Evolutionary conservation across 2,888 invertebrate genomes (phyloP), one percentile per base, ranked within the genome.

Genomic region (Platycheirus albimanus): DNA sequence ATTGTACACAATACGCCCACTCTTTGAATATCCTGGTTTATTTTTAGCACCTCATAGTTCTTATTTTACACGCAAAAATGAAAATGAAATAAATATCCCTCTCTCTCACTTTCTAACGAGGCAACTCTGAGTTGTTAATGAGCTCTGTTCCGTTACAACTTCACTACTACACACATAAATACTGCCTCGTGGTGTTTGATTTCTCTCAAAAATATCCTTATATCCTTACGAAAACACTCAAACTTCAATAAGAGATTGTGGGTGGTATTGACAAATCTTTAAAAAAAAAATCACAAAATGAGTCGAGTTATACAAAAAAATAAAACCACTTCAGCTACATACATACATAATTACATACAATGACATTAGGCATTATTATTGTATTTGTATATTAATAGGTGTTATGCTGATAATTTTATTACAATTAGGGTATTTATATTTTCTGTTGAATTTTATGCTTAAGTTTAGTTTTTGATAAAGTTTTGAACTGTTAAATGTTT

Each of bases 31-130:
- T 77, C 81, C 67, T 77, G 81, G 81, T 81, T 81, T 81, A 81
- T 81, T 81, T 81, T 81, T 81, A 77, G 81, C 81, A 77, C 67
- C 76, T 20, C 67, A 72, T 81, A 81, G 77, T 81, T 81, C 81
- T 77, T 81, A 77, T 67, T 81, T 81, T 77, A 72, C 81, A 81
- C 66, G 52, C 77, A 63, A 67, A 81, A 77, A 71, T 47, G 6
- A 4, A 61, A 51, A 76, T 80, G 66, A 38, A 72, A 72, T 49
- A 71, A 74, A 76, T 77, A 52, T 28, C 41, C 67, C 77, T n/a
- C 47, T 71, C 67, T 78, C 80, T 71, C 81, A 30, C 28, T 72
- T 71, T 61, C 51, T 52, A 61, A 19, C 51, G 30, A 47, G 47
- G 24, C 54, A 33, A n/a, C 67, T 58, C 52, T 51, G 41, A 70